Percentiles rank a stretch among this genome's conserved stretches.
These are phyloP conservation scores for Macrotis lagotis DNA, from an alignment of 2,113 vertebrate genomes.

Conservation along the genomic window DNA sequence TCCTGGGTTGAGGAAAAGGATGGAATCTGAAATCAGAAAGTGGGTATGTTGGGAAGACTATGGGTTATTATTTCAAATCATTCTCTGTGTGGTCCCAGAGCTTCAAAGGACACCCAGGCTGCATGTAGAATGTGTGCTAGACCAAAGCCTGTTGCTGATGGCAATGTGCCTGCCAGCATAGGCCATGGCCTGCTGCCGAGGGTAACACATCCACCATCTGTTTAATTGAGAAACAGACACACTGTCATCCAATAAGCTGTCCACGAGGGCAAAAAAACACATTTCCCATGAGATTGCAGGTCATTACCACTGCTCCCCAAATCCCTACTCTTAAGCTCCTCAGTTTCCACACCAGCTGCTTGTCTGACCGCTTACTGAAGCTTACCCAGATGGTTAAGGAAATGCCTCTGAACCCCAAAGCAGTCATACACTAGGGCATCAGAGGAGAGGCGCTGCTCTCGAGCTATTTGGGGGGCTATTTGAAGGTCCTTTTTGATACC, in stretches of 20 bases:
- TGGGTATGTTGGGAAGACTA: fast-evolving
- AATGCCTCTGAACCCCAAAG: neutral
- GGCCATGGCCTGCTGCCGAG: conserved; percentile 17
- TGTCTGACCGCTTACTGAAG: neutral
- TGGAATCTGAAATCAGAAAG: neutral
- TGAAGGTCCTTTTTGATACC: neutral
- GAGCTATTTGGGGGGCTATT: neutral
- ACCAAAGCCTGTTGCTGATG: conserved; percentile 49
- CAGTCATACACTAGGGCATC: neutral
- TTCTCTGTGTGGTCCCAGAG: neutral
- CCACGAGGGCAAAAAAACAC: conserved; percentile 36
- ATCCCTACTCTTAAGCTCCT: neutral
- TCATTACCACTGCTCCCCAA: neutral
- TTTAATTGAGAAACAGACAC: conserved; percentile 11
- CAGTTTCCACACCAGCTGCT: neutral
- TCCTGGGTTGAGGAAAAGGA: neutral
- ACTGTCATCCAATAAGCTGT: neutral
- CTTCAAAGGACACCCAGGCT: neutral
- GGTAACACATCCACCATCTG: conserved; percentile 50
- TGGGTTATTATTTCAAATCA: neutral
- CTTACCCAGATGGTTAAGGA: neutral
- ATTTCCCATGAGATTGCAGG: neutral
- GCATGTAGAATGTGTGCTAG: fast-evolving
- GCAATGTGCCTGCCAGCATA: conserved; percentile 5
- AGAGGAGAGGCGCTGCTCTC: too few relatives aligned